Conservation (phyloP, 1,140 invertebrate species). For the Elysia chlorotica region DNA sequence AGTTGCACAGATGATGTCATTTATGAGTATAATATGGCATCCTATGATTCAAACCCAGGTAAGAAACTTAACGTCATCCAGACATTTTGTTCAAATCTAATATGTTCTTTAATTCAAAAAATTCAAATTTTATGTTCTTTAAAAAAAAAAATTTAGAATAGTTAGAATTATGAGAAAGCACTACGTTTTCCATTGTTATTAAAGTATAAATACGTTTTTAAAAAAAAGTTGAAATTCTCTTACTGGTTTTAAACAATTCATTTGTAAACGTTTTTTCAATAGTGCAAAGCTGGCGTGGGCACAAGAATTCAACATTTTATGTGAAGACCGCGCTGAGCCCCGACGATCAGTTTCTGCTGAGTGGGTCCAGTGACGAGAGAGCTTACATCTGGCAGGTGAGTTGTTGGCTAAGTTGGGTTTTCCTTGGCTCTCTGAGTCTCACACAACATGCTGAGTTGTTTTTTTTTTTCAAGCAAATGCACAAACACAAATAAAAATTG, state of each 20-base stretch:
- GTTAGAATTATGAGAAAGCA: background rate
- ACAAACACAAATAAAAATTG: no score
- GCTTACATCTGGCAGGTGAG: slow-evolving; percentile 81
- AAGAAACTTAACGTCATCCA: background rate
- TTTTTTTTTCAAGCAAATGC: no score
- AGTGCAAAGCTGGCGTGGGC: slow-evolving; percentile 64
- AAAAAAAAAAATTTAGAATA: background rate
- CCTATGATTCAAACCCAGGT: slow-evolving; percentile 71
- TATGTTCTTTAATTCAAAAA: background rate
- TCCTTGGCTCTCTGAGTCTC: no score
- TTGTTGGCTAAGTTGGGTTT: no score
- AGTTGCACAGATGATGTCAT: slow-evolving; percentile 85
- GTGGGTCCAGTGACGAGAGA: slow-evolving; percentile 81
- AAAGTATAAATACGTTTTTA: background rate
- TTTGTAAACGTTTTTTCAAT: background rate
- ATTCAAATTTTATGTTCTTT: background rate
- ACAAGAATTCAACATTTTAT: slow-evolving; percentile 80
- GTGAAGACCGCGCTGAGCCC: slow-evolving; percentile 80
- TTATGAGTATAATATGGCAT: slow-evolving; percentile 80
- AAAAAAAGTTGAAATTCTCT: slow-evolving; percentile 8
- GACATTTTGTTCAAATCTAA: background rate
- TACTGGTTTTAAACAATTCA: background rate
- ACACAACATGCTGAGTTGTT: no score
- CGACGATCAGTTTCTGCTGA: slow-evolving; percentile 78
- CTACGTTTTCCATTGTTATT: background rate